Base-by-base conservation (phyloP, 1,140 invertebrate genomes). In the Limonius californicus region DNA sequence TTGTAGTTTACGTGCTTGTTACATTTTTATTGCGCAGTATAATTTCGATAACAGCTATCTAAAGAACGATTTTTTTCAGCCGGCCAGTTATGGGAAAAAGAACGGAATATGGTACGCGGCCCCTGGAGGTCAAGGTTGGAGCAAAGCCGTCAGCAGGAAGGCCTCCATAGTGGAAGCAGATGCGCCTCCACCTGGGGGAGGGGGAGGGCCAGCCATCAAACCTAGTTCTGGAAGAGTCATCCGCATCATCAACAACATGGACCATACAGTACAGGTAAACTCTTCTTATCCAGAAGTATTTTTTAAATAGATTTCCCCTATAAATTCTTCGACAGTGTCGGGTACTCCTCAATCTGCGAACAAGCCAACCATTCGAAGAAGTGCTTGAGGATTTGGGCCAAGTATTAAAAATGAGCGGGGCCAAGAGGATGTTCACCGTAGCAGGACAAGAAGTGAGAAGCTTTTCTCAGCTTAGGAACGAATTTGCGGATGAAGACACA, bases 331-430 rank as follows among this genome's bases (percentile, higher is more conserved):
- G n/a, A 39, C 11, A 93, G 89, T 93, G 92, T 76, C 89, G 92
- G 63, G 92, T 96, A 18, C 76, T 97, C 61, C 77, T 98, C 53
- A 97, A 97, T 78, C 82, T 97, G 64, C 85, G 92, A 61, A 97
- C 94, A 0, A 89, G 90, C 8, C 93, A 96, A 74, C 92, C 91
- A 1, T 98, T 95, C 74, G 94, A 97, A 79, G 93, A 96, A 73
- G 90, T 97, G n/a, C 79, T 97, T 57, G 88, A 91, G 74, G 94
- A 97, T 80, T 82, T 96, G 68, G 92, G 92, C 62, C 90, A 95
- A 81, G 92, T 95, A 43, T 81, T 96, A 39, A 94, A 93, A 81
- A 91, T 94, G 87, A 91, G 87, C 70, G 89, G 90, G 62, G 90
- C 91, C 59, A 91, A 90, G 76, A 84, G 88, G 78, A 93, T 96